Evolutionary conservation across 2,888 invertebrate genomes (phyloP).

Genomic region (Diabrotica balteata): DNA sequence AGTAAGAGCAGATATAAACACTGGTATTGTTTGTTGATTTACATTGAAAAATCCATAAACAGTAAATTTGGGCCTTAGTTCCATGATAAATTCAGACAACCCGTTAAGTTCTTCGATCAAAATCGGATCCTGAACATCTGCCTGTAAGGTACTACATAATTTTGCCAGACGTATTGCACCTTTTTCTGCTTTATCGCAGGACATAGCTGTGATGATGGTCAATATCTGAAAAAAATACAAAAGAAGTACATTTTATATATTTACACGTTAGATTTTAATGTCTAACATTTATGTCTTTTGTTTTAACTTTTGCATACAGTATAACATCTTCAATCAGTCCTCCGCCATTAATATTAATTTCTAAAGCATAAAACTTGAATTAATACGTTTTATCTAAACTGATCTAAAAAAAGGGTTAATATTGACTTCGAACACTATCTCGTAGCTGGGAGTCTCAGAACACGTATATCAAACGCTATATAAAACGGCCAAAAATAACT

Average conservation of each 20-base stretch:
- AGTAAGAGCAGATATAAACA: slow-evolving; percentile 20
- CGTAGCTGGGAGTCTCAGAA: no score
- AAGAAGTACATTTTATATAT: background rate
- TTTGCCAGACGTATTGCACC: slow-evolving; percentile 17
- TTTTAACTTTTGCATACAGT: no score
- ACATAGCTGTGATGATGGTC: slow-evolving; percentile 13
- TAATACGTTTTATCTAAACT: no score
- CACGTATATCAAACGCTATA: no score
- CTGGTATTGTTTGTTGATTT: slow-evolving; percentile 22
- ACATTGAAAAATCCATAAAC: slow-evolving; percentile 20
- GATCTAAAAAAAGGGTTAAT: no score
- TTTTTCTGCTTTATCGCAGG: slow-evolving; percentile 21
- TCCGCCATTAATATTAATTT: no score
- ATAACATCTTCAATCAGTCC: no score
- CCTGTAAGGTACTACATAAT: slow-evolving; percentile 16
- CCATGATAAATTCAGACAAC: slow-evolving; percentile 14
- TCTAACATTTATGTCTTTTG: no score
- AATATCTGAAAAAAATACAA: slow-evolving; percentile 12
- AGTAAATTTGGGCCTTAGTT: slow-evolving; percentile 13
- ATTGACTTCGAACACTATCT: no score
- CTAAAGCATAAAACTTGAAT: no score
- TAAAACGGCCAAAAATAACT: no score
- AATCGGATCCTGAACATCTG: slow-evolving; percentile 16
- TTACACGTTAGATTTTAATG: no score
- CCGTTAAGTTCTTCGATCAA: slow-evolving; percentile 12